Evolutionary conservation across 2,113 vertebrate species (phyloP), one percentile per base, ranked within the genome.

Genomic region (Osmerus mordax): DNA sequence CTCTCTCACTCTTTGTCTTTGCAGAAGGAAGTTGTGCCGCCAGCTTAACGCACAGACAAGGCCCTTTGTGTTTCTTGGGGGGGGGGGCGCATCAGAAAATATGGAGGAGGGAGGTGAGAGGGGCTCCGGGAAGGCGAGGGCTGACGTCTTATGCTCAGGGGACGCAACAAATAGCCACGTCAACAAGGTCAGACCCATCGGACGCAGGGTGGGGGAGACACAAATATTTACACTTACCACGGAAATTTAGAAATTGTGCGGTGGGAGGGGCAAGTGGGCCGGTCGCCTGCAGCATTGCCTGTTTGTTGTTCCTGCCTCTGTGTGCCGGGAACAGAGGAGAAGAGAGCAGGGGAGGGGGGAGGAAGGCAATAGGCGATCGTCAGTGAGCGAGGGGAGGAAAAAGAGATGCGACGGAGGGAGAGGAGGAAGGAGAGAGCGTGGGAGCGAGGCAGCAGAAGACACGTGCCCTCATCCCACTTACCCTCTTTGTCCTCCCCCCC

Each of bases 281-380:
- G 52, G 59, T 56, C 23, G 65, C 65, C 71, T 76, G 67, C 62
- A 54, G 13, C 11, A 5, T 32, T n/a, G 68, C 62, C 54, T 47
- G 75, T 66, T 66, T 60, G 21, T 68, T 58, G 66, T 65, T 56
- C 72, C 62, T 61, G 52, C 56, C 54, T 75, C 70, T 70, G 28
- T 71, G 52, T 75, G 62, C 60, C 29, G 29, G 29, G 29, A 23
- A 23, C 23, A 23, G 23, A 23, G 23, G 23, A 23, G 23, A 23
- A 23, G 29, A 32, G 82, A 84, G 75, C 70, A 72, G 68, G 70
- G 76, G 70, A 70, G 74, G 72, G 72, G 25, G 82, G 83, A 77
- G 68, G 71, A 65, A 69, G 76, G 70, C 67, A 73, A 60, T 6
- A 13, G 18, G 32, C 70, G 25, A 59, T 55, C n/a, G 41, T 23